Evolutionary conservation across 2,113 vertebrate species (phyloP).

Genomic region (Steatornis caripensis): DNA sequence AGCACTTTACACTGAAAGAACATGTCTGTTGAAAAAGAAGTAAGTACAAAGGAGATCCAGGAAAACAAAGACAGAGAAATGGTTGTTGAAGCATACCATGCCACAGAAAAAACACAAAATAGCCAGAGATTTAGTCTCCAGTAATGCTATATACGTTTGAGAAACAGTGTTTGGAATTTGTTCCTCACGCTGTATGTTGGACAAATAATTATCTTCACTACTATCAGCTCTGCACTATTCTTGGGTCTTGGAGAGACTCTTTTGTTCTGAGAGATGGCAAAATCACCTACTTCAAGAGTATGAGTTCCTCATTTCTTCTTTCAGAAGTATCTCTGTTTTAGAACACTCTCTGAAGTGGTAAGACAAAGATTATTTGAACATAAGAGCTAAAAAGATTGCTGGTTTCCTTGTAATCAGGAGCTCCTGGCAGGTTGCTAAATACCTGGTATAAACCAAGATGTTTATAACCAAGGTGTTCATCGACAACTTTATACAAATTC

Average conservation of each 20-base stretch:
- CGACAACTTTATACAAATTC: not conserved
- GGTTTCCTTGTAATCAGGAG: not conserved
- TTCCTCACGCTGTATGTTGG: not conserved
- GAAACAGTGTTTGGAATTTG: not conserved
- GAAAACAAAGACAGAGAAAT: not conserved
- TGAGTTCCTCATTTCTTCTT: not conserved
- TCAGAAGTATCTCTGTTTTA: not conserved
- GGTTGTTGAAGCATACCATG: not conserved
- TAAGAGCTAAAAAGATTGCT: not conserved
- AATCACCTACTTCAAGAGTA: not conserved
- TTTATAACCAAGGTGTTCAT: not conserved
- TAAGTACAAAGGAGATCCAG: not conserved
- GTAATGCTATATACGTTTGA: not conserved
- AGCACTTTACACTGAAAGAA: not conserved
- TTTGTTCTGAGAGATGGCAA: not conserved
- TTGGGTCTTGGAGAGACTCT: not conserved
- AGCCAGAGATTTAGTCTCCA: not conserved
- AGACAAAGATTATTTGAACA: not conserved
- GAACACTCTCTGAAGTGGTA: not conserved
- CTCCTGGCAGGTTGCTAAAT: not conserved
- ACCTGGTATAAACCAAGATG: not conserved
- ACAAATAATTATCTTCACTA: not conserved
- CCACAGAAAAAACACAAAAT: not conserved
- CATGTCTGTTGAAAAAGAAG: not conserved
- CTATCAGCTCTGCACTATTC: not conserved